Conservation (phyloP, 2,113 vertebrate species). For the Barnardius zonarius region DNA sequence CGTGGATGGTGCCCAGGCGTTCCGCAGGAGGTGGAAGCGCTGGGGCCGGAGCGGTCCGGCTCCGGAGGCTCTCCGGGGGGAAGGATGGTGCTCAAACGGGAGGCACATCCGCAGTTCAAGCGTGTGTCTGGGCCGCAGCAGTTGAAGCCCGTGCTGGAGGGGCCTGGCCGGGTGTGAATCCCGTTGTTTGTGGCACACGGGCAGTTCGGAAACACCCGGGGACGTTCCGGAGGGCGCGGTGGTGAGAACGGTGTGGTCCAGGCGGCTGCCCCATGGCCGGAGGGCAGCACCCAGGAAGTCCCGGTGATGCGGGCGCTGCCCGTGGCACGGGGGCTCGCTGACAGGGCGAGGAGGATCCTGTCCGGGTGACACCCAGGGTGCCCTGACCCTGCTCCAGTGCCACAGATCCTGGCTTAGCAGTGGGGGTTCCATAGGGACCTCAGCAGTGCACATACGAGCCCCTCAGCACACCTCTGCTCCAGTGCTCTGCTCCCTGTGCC, state of each 20-base stretch:
- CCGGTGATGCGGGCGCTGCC: rapidly evolving
- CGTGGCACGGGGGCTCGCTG: rapidly evolving
- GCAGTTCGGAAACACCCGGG: neutral
- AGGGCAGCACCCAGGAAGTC: neutral
- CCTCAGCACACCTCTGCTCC: rapidly evolving
- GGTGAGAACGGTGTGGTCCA: neutral
- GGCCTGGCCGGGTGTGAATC: neutral
- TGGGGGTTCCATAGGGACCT: rapidly evolving
- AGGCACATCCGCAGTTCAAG: neutral
- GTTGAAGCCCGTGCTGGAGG: neutral
- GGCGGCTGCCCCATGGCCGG: rapidly evolving
- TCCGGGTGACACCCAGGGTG: neutral
- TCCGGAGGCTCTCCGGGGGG: neutral
- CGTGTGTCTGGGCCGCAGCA: neutral
- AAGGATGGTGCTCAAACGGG: neutral
- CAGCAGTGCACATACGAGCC: rapidly evolving
- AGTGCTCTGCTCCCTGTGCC: neutral
- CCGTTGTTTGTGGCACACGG: neutral
- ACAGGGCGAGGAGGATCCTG: neutral
- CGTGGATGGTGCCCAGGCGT: neutral
- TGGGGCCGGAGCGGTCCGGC: neutral
- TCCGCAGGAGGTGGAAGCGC: neutral
- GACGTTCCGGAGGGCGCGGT: rapidly evolving
- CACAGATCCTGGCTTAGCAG: rapidly evolving
- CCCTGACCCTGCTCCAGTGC: rapidly evolving